Conservation (phyloP, 2,113 vertebrate genomes). For the Indicator indicator region DNA sequence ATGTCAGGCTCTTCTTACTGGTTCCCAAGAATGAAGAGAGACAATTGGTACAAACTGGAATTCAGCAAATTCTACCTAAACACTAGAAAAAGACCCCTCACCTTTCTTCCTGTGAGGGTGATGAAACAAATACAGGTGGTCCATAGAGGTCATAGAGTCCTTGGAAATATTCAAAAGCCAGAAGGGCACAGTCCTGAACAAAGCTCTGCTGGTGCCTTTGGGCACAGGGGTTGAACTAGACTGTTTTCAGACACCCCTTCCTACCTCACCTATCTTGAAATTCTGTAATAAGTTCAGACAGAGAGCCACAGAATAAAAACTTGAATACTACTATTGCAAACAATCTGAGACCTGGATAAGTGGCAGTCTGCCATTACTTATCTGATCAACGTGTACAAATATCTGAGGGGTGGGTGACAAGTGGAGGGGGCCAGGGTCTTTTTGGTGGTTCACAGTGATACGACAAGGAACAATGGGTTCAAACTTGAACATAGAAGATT, state of each 20-base stretch:
- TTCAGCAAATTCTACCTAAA: neutral
- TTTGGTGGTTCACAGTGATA: no score
- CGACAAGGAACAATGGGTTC: no score
- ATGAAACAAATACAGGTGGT: neutral
- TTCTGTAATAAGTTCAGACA: neutral
- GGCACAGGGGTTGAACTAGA: neutral
- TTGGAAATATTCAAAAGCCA: neutral
- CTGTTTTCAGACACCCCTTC: neutral
- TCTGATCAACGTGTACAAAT: no score
- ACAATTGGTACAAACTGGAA: neutral
- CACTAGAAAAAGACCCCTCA: no score
- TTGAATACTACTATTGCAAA: neutral
- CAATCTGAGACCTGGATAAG: neutral
- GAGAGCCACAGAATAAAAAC: neutral
- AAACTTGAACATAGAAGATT: no score
- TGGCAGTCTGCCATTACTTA: no score
- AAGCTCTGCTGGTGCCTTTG: rapidly evolving
- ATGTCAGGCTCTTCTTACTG: no score
- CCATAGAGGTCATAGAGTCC: neutral
- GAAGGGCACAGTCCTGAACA: neutral
- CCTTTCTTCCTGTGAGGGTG: neutral
- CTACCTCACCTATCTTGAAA: neutral
- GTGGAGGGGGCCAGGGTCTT: no score
- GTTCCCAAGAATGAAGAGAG: no score
- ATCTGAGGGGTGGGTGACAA: no score